These are phyloP conservation scores for Rhea americana DNA, from an alignment of 2,113 vertebrate species.

Conservation along the genomic window DNA sequence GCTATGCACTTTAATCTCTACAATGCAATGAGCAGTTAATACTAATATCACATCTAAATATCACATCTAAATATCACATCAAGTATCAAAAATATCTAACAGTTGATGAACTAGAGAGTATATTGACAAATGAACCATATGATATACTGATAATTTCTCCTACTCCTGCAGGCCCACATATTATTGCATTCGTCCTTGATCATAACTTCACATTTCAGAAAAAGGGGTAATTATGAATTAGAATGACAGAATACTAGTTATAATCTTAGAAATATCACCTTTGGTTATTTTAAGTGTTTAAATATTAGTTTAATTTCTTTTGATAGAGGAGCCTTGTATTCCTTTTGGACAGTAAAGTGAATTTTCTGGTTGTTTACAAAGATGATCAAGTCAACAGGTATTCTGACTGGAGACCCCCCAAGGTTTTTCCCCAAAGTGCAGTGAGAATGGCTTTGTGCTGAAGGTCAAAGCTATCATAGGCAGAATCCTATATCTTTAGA, in stretches of 20 bases:
- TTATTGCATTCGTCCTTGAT: neutral
- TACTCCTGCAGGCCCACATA: neutral
- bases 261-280: neutral
- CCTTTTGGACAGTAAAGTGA: neutral
- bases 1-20: neutral
- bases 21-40: neutral
- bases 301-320: neutral
- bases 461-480: neutral
- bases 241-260: neutral
- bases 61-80: neutral
- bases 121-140: neutral
- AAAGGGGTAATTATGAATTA: neutral
- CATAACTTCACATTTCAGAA: neutral
- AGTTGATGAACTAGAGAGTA: neutral
- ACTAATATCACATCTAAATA: neutral
- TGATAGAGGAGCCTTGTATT: neutral
- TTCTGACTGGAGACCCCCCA: accelerated
- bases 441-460: neutral
- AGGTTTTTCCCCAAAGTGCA: neutral
- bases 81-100: neutral
- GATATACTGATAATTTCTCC: neutral
- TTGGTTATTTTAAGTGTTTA: neutral
- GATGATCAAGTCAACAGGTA: neutral
- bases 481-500: neutral
- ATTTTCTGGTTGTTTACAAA: neutral